Evolutionary conservation across 2,797 vertebrate genomes (phyloP), one percentile per base, ranked within the genome.

Genomic region (Tenualosa thibaudeaui): DNA sequence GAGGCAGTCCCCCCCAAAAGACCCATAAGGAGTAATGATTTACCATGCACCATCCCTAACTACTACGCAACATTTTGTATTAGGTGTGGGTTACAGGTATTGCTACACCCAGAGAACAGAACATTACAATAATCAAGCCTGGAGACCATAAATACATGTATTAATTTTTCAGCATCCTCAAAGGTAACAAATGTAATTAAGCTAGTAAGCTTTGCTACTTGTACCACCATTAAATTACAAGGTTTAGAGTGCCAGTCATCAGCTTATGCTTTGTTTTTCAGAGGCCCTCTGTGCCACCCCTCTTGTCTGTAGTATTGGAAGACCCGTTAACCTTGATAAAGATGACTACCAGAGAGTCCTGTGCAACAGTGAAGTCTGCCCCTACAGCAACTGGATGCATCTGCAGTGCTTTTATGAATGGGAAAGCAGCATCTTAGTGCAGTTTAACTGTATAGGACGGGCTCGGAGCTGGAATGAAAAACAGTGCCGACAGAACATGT

Each of bases 401-500:
- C 95, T 98, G 91, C 98, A 99, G 93, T 99, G 98, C 88, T 99
- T 99, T 95, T 99, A 98, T 0, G 98, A 99, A 93, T 99, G 98
- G 98, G 98, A 99, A 91, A 99, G 98, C 95, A 99, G 98, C 94
- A 99, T 99, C 91, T 95, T 99, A 0, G 97, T 97, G 31, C 98
- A 99, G 94, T 99, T 99, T 93, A 99, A 99, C 92, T 99, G 98
- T 93, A 99, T 99, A 3, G 98, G 98, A 87, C 96, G 98, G 0
- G 98, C 98, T 0, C 96, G 98, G 78, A 99, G 98, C 90, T 99
- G 98, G 98, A 99, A 99, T 0, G 98, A 99, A 93, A 99, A 99
- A 93, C 98, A 99, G 92, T 99, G 98, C 92, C 95, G 98, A 75
- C 98, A 99, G 92, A 99, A 99, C 93, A 99, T 99, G 98, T 99